Percentiles rank a stretch among this genome's conserved stretches.
These are phyloP conservation scores for Eudasyphora cyanicolor DNA, from an alignment of 2,888 invertebrate species.

Conservation along the genomic window DNA sequence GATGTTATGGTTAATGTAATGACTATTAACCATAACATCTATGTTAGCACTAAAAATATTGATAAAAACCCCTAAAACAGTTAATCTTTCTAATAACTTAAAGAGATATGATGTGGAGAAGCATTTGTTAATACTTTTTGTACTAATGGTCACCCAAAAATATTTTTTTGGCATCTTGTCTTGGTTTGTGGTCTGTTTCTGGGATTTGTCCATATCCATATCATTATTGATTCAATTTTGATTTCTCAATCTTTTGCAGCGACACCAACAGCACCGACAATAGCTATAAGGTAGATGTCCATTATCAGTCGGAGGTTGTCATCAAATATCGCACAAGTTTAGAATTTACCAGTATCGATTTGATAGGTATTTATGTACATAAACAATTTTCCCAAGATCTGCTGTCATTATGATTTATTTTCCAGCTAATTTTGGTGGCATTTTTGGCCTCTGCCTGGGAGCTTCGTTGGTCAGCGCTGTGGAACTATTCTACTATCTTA, in stretches of 20 bases:
- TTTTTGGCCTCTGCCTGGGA: conserved; percentile 80
- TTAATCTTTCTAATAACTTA: too few species aligned
- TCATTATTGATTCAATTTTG: too few species aligned
- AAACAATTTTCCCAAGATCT: not conserved
- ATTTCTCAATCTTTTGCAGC: conserved; percentile 54
- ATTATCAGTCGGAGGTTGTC: conserved; percentile 78
- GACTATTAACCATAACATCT: too few species aligned
- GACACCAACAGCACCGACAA: conserved; percentile 58
- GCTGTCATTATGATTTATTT: conserved; percentile 24
- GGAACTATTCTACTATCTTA: conserved; percentile 80
- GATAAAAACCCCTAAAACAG: too few species aligned
- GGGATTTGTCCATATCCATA: too few species aligned
- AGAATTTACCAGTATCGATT: conserved; percentile 79
- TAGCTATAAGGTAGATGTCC: conserved; percentile 77
- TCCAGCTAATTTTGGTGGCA: conserved; percentile 80
- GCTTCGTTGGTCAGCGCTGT: conserved; percentile 80
- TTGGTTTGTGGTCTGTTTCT: too few species aligned
- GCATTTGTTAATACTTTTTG: too few species aligned
- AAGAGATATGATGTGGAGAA: too few species aligned
- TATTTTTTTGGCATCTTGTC: too few species aligned
- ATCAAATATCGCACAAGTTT: conserved; percentile 80
- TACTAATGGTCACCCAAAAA: too few species aligned
- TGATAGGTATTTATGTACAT: conserved; percentile 78
- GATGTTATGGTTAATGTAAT: too few species aligned
- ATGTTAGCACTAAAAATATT: too few species aligned